phyloP scores from a whole-genome alignment of 2,888 invertebrate genomes.

The Lampropteryx suffumata region DNA sequence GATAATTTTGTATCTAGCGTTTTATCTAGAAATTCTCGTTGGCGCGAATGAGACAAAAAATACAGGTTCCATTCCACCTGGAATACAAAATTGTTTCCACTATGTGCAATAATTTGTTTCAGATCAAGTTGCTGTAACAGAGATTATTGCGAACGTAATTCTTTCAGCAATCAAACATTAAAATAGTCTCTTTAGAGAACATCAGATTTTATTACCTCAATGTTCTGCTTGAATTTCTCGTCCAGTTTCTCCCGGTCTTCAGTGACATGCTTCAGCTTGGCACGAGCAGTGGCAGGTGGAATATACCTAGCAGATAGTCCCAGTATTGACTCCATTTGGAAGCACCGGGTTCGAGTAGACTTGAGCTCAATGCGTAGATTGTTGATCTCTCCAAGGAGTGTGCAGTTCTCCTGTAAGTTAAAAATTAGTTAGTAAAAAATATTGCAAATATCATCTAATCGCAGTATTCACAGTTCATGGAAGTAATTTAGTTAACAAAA shows the following conservation, averaged over 20 bases:
- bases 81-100: too few species aligned
- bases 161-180: too few species aligned
- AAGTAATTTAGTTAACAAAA: too few species aligned
- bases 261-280: slow-evolving; percentile 84
- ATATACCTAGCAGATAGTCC: slow-evolving; percentile 83
- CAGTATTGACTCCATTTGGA: slow-evolving; percentile 88
- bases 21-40: too few species aligned
- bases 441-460: neutral
- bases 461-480: neutral
- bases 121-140: too few species aligned
- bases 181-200: too few species aligned
- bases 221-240: slow-evolving; percentile 75
- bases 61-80: too few species aligned
- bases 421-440: neutral
- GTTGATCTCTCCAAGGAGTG: slow-evolving; percentile 90
- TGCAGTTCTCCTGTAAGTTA: slow-evolving; percentile 86
- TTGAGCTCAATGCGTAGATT: slow-evolving; percentile 87
- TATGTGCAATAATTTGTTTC: too few species aligned
- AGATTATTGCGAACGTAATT: too few species aligned
- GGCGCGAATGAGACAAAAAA: too few species aligned
- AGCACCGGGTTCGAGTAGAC: slow-evolving; percentile 84
- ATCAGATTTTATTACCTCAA: too few species aligned
- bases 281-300: slow-evolving; percentile 84
- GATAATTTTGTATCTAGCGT: too few species aligned
- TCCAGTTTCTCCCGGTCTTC: slow-evolving; percentile 84